Evolutionary conservation across 2,888 invertebrate genomes (phyloP).

Genomic region (Toxonevra muliebris): DNA sequence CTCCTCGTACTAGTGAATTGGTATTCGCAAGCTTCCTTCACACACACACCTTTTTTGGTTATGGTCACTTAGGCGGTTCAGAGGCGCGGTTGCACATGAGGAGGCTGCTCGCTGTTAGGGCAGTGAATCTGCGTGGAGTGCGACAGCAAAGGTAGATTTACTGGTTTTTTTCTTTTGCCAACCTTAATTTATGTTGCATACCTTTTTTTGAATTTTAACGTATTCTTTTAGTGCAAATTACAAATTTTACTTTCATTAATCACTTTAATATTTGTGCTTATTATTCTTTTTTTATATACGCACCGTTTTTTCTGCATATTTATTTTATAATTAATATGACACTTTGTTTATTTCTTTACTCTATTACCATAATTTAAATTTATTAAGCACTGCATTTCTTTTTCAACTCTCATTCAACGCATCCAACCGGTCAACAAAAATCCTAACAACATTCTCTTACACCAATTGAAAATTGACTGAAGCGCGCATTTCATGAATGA

Average conservation of each 20-base stretch:
- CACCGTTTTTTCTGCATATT: no score
- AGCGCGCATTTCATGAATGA: constrained; percentile 24
- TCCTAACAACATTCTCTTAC: constrained; percentile 33
- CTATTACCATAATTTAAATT: background rate
- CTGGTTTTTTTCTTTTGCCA: constrained; percentile 27
- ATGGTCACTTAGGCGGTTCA: constrained; percentile 1
- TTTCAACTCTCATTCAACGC: background rate
- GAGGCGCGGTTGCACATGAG: background rate
- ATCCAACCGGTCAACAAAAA: background rate
- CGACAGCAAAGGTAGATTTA: constrained; percentile 26
- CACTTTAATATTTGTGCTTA: constrained; percentile 13
- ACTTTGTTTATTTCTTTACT: background rate
- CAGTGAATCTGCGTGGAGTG: background rate
- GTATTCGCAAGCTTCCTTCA: background rate
- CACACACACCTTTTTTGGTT: constrained; percentile 11
- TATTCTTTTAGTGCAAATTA: background rate
- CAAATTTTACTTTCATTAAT: background rate
- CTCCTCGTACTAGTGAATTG: constrained; percentile 5
- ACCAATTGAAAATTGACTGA: constrained; percentile 41
- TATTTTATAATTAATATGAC: no score
- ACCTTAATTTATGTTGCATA: constrained; percentile 15
- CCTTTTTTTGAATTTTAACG: background rate
- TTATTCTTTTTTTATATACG: background rate
- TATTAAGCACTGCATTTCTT: background rate
- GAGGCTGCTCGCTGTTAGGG: background rate